Conservation (phyloP, 2,888 invertebrate genomes). For the Tillus elongatus region DNA sequence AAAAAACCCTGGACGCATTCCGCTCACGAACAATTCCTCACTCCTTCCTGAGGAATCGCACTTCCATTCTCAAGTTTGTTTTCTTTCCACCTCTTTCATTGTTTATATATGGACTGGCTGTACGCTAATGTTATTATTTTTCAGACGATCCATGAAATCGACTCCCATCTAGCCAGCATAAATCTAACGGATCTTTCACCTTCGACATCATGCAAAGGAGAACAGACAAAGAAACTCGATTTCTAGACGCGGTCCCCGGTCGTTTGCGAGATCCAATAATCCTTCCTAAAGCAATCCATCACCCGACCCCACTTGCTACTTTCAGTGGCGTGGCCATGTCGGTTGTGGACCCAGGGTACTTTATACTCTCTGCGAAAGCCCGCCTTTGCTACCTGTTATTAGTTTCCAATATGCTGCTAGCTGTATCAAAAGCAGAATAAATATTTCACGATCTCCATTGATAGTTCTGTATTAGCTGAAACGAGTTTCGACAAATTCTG, state of each 20-base stretch:
- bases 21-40: slow-evolving; percentile 40
- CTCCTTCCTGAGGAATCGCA: slow-evolving; percentile 35
- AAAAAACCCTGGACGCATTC: slow-evolving; percentile 31
- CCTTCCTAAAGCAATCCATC: slow-evolving; percentile 32
- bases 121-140: slow-evolving; percentile 40
- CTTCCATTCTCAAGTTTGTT: slow-evolving; percentile 36
- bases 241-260: slow-evolving; percentile 30
- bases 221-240: slow-evolving; percentile 36
- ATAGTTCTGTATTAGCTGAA: too few species aligned
- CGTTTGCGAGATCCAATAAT: slow-evolving; percentile 37
- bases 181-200: slow-evolving; percentile 18
- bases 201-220: background rate
- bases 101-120: slow-evolving; percentile 34
- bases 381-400: too few species aligned
- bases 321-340: too few species aligned
- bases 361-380: too few species aligned
- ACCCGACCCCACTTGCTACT: slow-evolving; percentile 45
- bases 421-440: too few species aligned
- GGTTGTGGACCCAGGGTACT: too few species aligned
- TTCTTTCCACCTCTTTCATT: slow-evolving; percentile 32
- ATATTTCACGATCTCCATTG: too few species aligned
- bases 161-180: slow-evolving; percentile 25
- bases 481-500: too few species aligned
- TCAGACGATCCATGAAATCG: slow-evolving; percentile 32
- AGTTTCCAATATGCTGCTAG: too few species aligned